Evolutionary conservation across 2,113 vertebrate species (phyloP), one percentile per base, ranked within the genome.

Genomic region (Seriola aureovittata): DNA sequence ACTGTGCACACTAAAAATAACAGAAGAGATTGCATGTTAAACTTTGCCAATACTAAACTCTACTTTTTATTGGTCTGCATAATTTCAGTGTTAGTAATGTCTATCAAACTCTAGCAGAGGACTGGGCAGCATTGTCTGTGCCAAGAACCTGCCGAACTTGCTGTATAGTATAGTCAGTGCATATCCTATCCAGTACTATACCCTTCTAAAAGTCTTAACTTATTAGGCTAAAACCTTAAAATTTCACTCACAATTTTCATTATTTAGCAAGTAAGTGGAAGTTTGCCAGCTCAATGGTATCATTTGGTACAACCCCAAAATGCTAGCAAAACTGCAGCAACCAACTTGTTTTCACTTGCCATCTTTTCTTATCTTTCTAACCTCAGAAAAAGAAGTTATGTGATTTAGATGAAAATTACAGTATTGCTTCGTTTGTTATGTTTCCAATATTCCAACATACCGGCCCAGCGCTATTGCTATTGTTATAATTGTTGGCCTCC

Each of bases 1-100:
- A 66, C 50, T 64, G 44, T 69, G 38, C 16, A 50, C 54, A 42
- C 50, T 42, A 62, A 64, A 75, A 77, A 80, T 64, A 69, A 34
- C 23, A 64, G 8, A 76, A 38, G 23, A 58, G 68, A 62, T 48
- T 38, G n/a, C 23, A 42, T 21, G 38, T 71, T 16, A 48, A 76
- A 40, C 40, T 72, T 50, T 42, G 19, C 34, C 25, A 60, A 9
- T 52, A 29, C 21, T 67, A 6, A 21, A 34, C 12, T 12, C 29
- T 5, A 5, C 21, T 50, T 78, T 34, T 46, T 16, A 68, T 66
- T 54, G 38, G 32, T 72, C 19, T 36, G 14, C 42, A 8, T 59
- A 19, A 44, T 25, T 1, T 0, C 13, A 4, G 8, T 42, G 29
- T 46, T 21, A 38, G 50, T 38, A 11, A 48, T 29, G 21, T 38